Base-by-base conservation (phyloP, 1,140 invertebrate species). In the Asbolus verrucosus region DNA sequence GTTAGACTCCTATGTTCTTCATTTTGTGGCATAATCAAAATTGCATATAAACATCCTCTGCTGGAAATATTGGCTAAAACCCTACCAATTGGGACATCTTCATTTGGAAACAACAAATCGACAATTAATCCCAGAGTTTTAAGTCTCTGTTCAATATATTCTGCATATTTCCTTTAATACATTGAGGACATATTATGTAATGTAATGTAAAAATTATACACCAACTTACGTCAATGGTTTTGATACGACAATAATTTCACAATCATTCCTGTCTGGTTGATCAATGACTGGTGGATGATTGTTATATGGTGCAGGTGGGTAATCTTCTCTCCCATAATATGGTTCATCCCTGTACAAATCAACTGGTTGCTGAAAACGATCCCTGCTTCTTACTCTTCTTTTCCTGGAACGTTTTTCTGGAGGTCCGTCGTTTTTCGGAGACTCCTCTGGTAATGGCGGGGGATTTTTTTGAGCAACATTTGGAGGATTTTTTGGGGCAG, bases 21-120 rank as follows among this genome's bases (percentile, higher is more conserved):
- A 80, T 97, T 96, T 72, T 91, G 87, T 0, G 90, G 90, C 77
- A 90, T 93, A 0, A 97, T 87, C 11, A 97, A 85, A 70, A 97
- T 91, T 0, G 94, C 95, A 84, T 95, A 98, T 0, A 97, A 84
- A 74, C 92, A 94, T 5, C 93, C 93, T 1, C 92, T 85, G 11
- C 88, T 89, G 0, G 93, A 90, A 19, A 96, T 94, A 78, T 95
- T 96, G 11, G 92, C 93, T n/a, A 98, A 82, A 14, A 96, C 92
- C 76, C 91, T 87, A 9, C 89, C 88, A 1, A 95, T 86, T 5
- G 93, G 89, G 0, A 95, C 91, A 77, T 94, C 91, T 79, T 94
- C 92, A 80, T 96, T 96, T 0, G 94, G 93, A 81, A 95, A 96
- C 11, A 97, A 83, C 0, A 97, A 82, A 80, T 96, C 93, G 2